A percentile compares a stretch with the other conserved stretches of the same genome.
These are phyloP conservation scores for Erethizon dorsatum DNA, from an alignment of 2,797 vertebrate species.

Conservation along the genomic window DNA sequence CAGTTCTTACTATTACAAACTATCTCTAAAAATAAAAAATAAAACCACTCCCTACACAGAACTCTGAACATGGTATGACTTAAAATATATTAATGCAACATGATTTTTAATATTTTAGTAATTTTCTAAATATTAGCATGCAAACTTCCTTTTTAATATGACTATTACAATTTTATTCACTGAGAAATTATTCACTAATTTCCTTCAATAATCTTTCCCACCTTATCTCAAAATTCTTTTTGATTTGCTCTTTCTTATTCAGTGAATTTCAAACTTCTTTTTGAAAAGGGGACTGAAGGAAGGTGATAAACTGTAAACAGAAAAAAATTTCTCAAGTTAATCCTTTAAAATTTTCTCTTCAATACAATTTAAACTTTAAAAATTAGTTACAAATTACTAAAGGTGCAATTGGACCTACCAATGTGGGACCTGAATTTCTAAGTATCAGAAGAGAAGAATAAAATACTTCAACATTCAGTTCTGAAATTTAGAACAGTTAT, in stretches of 20 bases:
- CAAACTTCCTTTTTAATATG: conserved; percentile 82
- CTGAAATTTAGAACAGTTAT: conserved; percentile 67
- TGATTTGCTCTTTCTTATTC: conserved; percentile 61
- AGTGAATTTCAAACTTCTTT: conserved; percentile 56
- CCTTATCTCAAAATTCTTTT: conserved; percentile 66
- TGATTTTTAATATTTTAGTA: conserved; percentile 62
- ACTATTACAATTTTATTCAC: conserved; percentile 83
- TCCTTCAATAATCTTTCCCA: conserved; percentile 43
- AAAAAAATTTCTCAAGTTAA: conserved; percentile 72
- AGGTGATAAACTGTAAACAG: conserved; percentile 74
- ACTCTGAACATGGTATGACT: too few species aligned
- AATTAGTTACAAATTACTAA: conserved; percentile 67
- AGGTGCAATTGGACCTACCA: conserved; percentile 39
- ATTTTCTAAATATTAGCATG: conserved; percentile 82
- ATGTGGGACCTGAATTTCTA: conserved; percentile 70
- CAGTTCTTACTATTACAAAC: conserved; percentile 86
- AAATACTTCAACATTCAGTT: conserved; percentile 64
- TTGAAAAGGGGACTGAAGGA: background rate
- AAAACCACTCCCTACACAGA: conserved; percentile 29
- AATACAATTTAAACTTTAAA: conserved; percentile 72
- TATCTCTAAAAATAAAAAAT: conserved; percentile 79
- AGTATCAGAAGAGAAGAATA: conserved; percentile 64
- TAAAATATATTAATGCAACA: too few species aligned
- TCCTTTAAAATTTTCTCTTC: conserved; percentile 14
- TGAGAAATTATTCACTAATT: conserved; percentile 80